Percentiles rank a stretch among this genome's conserved stretches.
phyloP scores from a whole-genome alignment of 2,113 vertebrate species.

The Chlamydotis undulata region DNA sequence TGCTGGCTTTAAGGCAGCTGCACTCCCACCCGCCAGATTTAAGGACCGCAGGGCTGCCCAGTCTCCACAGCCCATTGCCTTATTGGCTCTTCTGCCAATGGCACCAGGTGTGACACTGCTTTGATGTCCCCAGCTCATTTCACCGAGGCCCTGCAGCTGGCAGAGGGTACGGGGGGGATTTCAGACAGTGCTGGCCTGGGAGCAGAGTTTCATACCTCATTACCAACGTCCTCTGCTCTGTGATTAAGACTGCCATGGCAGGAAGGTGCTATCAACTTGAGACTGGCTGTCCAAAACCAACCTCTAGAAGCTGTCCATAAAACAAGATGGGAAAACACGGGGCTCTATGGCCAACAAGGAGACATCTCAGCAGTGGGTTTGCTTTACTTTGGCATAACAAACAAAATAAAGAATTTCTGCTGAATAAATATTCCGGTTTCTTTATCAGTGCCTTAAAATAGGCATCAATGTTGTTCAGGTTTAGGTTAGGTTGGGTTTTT shows the following conservation, averaged over 20 bases:
- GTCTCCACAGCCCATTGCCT: accelerated
- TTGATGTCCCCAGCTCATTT: not conserved
- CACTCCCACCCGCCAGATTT: not conserved
- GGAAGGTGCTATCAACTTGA: not conserved
- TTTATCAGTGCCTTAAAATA: not conserved
- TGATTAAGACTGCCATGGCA: not conserved
- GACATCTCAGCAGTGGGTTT: not conserved
- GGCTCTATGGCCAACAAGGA: not conserved
- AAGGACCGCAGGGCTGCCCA: not conserved
- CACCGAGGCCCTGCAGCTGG: not conserved
- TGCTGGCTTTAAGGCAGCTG: not conserved
- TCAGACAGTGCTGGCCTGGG: not conserved
- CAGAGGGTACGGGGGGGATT: accelerated
- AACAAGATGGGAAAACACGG: not conserved
- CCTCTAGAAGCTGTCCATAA: not conserved
- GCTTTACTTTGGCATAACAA: not conserved
- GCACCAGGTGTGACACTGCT: not conserved
- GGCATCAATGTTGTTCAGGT: not conserved
- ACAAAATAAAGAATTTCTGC: not conserved
- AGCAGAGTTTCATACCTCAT: not conserved
- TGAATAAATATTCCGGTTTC: not conserved
- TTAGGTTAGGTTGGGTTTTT: too few relatives aligned
- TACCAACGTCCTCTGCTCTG: not conserved
- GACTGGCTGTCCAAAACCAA: not conserved
- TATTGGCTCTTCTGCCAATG: not conserved